Conservation (phyloP, 2,888 invertebrate species). For the Disparrhopalites patrizii region DNA sequence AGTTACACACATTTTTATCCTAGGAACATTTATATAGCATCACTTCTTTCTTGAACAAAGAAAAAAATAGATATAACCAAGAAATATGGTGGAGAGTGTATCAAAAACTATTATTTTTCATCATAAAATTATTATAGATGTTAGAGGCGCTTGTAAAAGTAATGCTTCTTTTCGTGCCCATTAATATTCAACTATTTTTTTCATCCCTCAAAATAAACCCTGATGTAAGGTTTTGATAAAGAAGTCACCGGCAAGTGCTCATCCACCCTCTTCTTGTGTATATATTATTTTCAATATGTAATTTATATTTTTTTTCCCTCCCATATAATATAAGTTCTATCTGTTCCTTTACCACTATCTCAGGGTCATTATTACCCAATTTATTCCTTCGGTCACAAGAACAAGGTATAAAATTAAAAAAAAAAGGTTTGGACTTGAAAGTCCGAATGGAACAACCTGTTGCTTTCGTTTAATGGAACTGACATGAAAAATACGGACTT, state of each 20-base stretch:
- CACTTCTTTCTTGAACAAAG: too few species aligned
- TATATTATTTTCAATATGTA: neutral
- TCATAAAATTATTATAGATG: too few species aligned
- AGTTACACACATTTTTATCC: too few species aligned
- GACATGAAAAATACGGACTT: too few species aligned
- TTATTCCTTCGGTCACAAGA: neutral
- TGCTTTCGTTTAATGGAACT: too few species aligned
- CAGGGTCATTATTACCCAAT: neutral
- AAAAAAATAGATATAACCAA: too few species aligned
- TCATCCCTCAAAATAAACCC: neutral
- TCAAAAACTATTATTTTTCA: too few species aligned
- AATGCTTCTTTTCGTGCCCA: neutral
- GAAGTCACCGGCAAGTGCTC: neutral
- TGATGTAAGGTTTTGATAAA: conserved; percentile 17
- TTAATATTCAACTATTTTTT: conserved; percentile 3
- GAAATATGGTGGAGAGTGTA: too few species aligned
- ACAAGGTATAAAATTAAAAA: neutral
- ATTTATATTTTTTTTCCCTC: too few species aligned
- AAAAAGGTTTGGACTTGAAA: neutral
- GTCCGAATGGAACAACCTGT: neutral
- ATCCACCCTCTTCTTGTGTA: neutral
- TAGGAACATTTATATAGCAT: too few species aligned
- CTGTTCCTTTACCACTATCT: neutral
- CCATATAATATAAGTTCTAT: neutral
- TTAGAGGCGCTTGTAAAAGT: too few species aligned